A percentile compares a stretch with the other conserved stretches of the same genome.
phyloP scores from a whole-genome alignment of 2,888 invertebrate species.

The Sphinx pinastri region DNA sequence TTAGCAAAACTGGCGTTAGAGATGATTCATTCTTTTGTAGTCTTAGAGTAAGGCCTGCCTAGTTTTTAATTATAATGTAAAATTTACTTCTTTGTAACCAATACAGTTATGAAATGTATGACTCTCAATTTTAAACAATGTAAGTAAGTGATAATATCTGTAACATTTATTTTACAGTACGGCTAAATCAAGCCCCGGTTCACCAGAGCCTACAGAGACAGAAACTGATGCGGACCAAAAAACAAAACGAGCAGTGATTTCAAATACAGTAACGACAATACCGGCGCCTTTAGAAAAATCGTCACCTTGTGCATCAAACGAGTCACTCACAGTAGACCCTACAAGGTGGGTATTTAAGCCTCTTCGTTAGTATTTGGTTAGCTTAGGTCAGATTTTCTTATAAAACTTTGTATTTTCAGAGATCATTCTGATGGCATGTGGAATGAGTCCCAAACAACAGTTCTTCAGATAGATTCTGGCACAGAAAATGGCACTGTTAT shows the following conservation, averaged over 20 bases:
- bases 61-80: background rate
- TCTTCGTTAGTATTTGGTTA: background rate
- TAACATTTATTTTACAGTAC: constrained; percentile 62
- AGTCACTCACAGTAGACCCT: constrained; percentile 91
- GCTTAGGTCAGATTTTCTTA: constrained; percentile 24
- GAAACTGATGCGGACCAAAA: constrained; percentile 60
- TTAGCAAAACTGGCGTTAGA: background rate
- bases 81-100: background rate
- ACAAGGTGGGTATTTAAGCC: constrained; percentile 68
- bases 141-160: background rate
- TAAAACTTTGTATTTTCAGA: constrained; percentile 56
- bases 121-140: background rate
- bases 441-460: constrained; percentile 95
- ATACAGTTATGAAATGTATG: background rate
- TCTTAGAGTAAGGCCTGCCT: background rate
- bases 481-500: constrained; percentile 86
- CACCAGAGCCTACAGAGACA: constrained; percentile 75
- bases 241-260: constrained; percentile 58
- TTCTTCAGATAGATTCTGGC: constrained; percentile 89
- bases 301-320: constrained; percentile 92
- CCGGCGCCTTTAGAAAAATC: constrained; percentile 79
- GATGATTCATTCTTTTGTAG: background rate
- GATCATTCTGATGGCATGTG: constrained; percentile 95
- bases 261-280: constrained; percentile 65
- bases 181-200: constrained; percentile 87